Evolutionary conservation across 92 coral and sea anemone genomes (phyloP).

Genomic region (Epizoanthus ramosus): DNA sequence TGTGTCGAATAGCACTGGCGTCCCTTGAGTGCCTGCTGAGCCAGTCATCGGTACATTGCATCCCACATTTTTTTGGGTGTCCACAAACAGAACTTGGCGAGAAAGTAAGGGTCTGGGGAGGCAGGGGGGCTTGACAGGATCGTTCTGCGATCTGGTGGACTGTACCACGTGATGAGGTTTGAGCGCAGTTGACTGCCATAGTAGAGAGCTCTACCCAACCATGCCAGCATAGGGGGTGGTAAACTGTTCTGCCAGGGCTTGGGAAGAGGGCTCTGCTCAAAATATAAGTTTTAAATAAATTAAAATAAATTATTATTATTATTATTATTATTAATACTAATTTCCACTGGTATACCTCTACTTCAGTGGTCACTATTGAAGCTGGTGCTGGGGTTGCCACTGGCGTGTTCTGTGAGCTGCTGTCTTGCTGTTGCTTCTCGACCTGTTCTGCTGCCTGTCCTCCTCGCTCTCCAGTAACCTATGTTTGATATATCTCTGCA

Average conservation of each 20-base stretch:
- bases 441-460: constrained; percentile 23
- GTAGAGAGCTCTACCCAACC: no score
- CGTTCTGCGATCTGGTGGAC: constrained; percentile 2
- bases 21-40: constrained; percentile 17
- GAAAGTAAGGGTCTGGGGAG: constrained; percentile 31
- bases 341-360: no score
- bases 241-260: no score
- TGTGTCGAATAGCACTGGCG: constrained; percentile 21
- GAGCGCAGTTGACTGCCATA: neutral
- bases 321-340: no score
- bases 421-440: neutral
- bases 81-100: constrained; percentile 24
- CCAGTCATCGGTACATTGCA: neutral
- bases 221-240: no score
- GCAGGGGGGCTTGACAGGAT: constrained; percentile 5
- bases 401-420: no score
- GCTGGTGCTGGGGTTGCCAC: neutral
- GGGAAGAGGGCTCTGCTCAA: no score
- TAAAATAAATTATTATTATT: no score
- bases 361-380: no score
- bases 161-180: constrained; percentile 5
- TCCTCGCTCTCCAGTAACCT: neutral
- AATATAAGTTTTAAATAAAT: no score
- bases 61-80: constrained; percentile 34
- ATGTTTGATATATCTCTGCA: neutral